phyloP scores from a whole-genome alignment of 2,888 invertebrate species.

The Drosophila pseudotalamancana region DNA sequence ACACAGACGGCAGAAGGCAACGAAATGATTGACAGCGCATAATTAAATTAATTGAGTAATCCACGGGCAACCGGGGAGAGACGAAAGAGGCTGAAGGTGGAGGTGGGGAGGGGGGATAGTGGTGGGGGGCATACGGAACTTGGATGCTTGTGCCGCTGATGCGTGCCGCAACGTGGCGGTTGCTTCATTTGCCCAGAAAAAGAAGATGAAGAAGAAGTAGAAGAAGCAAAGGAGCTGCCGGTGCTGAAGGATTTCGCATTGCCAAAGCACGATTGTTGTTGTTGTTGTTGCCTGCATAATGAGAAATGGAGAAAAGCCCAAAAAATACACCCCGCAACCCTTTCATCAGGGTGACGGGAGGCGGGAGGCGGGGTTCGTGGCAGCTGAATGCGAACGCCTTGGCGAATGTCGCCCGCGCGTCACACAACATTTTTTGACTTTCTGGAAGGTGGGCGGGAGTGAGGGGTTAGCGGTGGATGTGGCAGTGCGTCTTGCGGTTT shows the following conservation, averaged over 20 bases:
- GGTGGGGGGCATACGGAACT: not conserved
- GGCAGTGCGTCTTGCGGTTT: constrained; percentile 66
- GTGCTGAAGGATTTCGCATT: constrained; percentile 25
- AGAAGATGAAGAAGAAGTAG: not conserved
- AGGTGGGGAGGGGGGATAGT: not conserved
- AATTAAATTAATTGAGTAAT: constrained; percentile 85
- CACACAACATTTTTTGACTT: constrained; percentile 36
- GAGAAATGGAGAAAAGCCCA: constrained; percentile 67
- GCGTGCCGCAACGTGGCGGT: constrained; percentile 66
- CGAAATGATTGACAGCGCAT: constrained; percentile 85
- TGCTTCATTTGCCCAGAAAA: constrained; percentile 52
- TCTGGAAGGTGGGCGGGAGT: not conserved
- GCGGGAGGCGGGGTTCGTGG: too few species aligned
- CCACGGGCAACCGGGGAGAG: constrained; percentile 75
- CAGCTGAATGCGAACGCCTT: constrained; percentile 6
- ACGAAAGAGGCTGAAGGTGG: not conserved
- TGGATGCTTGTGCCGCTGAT: constrained; percentile 52
- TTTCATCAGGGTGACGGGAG: not conserved
- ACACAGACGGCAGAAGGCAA: constrained; percentile 55
- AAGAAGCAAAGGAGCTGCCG: constrained; percentile 12
- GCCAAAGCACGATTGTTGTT: constrained; percentile 17
- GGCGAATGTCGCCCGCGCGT: constrained; percentile 53
- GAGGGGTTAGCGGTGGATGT: constrained; percentile 13
- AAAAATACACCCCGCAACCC: constrained; percentile 17
- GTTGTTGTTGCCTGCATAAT: constrained; percentile 56